These are phyloP conservation scores for Hormaphis cornu DNA, from an alignment of 1,140 invertebrate genomes.

Conservation along the genomic window DNA sequence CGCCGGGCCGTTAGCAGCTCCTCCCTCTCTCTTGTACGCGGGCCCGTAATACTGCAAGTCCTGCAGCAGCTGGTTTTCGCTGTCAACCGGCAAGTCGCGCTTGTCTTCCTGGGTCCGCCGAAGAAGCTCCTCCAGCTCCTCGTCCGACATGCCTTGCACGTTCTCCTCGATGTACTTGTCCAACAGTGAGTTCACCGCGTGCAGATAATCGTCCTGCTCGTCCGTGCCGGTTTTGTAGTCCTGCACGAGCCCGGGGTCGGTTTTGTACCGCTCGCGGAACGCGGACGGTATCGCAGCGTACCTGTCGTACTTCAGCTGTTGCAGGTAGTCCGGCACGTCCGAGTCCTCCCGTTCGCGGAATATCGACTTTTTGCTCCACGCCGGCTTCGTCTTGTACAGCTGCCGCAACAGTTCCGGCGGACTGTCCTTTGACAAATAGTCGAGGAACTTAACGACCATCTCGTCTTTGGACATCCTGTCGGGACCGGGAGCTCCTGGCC, in stretches of 20 bases:
- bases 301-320: slow-evolving; percentile 32
- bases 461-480: background rate
- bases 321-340: slow-evolving; percentile 31
- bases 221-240: slow-evolving; percentile 25
- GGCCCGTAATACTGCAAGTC: background rate
- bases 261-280: slow-evolving; percentile 35
- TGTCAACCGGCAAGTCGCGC: background rate
- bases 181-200: slow-evolving; percentile 35
- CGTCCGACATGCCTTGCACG: slow-evolving; percentile 33
- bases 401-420: background rate
- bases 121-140: slow-evolving; percentile 30
- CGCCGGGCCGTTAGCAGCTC: too few species aligned
- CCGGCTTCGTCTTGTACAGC: background rate
- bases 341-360: slow-evolving; percentile 37
- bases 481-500: background rate
- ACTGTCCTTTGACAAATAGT: background rate
- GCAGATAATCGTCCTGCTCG: slow-evolving; percentile 35
- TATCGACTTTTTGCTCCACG: slow-evolving; percentile 34
- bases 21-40: background rate
- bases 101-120: background rate
- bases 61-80: too few species aligned
- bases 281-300: slow-evolving; percentile 33
- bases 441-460: background rate
- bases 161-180: slow-evolving; percentile 37
- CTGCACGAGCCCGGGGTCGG: background rate